These are phyloP conservation scores for Platycercus adscitus DNA, from an alignment of 2,113 vertebrate genomes.

Conservation along the genomic window DNA sequence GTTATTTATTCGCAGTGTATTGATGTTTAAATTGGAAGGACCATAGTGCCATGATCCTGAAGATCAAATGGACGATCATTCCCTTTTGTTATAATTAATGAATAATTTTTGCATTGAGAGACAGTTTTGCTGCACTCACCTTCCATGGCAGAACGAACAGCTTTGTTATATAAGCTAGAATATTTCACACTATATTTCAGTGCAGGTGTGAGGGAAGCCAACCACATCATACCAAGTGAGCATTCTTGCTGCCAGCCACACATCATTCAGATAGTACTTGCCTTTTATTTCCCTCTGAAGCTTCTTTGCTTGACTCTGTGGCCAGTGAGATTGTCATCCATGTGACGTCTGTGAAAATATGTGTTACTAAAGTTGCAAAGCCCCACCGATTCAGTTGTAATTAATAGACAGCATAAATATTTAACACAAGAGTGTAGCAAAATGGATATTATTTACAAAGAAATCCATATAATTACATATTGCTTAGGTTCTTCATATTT, in stretches of 20 bases:
- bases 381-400: background rate
- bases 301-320: background rate
- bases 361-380: background rate
- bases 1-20: background rate
- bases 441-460: background rate
- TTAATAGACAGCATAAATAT: background rate
- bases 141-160: background rate
- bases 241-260: background rate
- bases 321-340: background rate
- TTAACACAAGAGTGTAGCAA: background rate
- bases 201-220: background rate
- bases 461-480: background rate
- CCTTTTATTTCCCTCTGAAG: background rate
- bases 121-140: background rate
- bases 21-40: background rate
- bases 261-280: background rate
- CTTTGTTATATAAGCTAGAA: background rate
- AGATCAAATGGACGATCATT: background rate
- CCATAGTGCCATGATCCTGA: background rate
- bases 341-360: background rate
- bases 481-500: background rate
- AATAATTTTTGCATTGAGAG: background rate
- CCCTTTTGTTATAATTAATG: background rate
- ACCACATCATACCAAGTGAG: background rate
- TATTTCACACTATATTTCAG: no score